Base-by-base conservation (phyloP, 2,888 invertebrate genomes). In the Agrilus mali region DNA sequence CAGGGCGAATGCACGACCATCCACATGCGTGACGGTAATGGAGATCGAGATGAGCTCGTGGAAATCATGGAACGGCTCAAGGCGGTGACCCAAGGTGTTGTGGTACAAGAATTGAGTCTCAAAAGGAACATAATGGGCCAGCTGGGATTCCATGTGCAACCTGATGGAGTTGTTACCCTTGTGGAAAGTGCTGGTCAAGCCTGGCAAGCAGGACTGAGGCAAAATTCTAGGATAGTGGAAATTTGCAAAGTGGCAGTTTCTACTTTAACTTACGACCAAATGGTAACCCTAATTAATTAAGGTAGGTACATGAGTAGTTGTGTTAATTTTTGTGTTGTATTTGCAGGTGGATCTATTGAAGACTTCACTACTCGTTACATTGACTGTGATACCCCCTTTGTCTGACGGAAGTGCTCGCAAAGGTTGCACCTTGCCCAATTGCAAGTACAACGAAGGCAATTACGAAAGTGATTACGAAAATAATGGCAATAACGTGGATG, bases 111-210 rank as follows among this genome's bases (percentile, higher is more conserved):
- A 65, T 70, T 89, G 54, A 80, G 82, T 42, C 72, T 92, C 47
- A 79, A 82, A 56, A 73, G 93, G 15, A 92, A 89, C 60, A 77
- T 78, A 40, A 74, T 85, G 54, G 83, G 87, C 12, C 92, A 92
- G 61, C 75, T 94, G 38, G 93, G 90, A 12, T 87, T 87, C 66
- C 86, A 87, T 66, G 89, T 93, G 33, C 90, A 92, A 59, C 86
- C 87, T 13, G 93, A 93, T 65, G 95, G 95, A 3, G 80, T 95
- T 17, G 90, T 95, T 27, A 93, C 93, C 3, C 86, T 92, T 57
- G 92, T 94, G n/a, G 93, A 93, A 62, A 74, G 71, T 54, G 69
- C 75, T 61, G 80, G 78, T 20, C 69, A 71, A 32, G 84, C 86
- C 27, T 81, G 80, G 68, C 77, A 81, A 45, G 86, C 89, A 2